Base-by-base conservation (phyloP, 2,113 vertebrate genomes). In the Struthidea cinerea region DNA sequence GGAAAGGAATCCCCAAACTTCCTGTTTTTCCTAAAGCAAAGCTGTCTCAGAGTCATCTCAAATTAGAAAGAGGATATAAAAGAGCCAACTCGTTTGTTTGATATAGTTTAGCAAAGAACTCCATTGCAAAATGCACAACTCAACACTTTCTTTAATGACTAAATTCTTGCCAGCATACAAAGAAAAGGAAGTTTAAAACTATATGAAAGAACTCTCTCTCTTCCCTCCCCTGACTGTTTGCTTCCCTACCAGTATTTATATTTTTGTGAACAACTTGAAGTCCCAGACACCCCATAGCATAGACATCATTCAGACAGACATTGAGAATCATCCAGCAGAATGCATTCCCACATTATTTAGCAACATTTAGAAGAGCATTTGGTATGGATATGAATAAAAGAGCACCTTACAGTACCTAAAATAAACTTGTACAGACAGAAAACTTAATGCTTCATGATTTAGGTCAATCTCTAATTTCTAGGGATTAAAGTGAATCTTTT, bases 51-150 rank as follows among this genome's bases (percentile, higher is more conserved):
- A 78, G 46, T 84, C 3, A 14, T 68, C 92, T 90, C 73, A 82
- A 95, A 92, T 94, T 95, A 97, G 94, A 95, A 96, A 95, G 94
- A 95, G 94, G 92, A 93, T 95, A 86, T 80, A 94, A 93, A 96
- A 96, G 32, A 95, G 76, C 60, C 30, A 0, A 92, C 73, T 90
- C 77, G 9, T 78, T 96, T 84, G 35, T 84, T 94, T 90, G 64
- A 71, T 78, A 49, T 6, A 57, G 47, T 80, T 93, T 60, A 96
- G 63, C 77, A 81, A 81, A 92, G 68, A 93, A 30, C 30, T 87
- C n/a, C 28, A 5, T 28, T 71, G 56, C 39, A 90, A 96, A 96
- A 89, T 46, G 47, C 49, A 61, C 47, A 78, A 56, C 60, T 94
- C 94, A 79, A 75, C 69, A 52, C 84, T 96, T 96, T 95, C 41